phyloP scores from a whole-genome alignment of 1,140 invertebrate species.

The Alviniconcha marisindica region DNA sequence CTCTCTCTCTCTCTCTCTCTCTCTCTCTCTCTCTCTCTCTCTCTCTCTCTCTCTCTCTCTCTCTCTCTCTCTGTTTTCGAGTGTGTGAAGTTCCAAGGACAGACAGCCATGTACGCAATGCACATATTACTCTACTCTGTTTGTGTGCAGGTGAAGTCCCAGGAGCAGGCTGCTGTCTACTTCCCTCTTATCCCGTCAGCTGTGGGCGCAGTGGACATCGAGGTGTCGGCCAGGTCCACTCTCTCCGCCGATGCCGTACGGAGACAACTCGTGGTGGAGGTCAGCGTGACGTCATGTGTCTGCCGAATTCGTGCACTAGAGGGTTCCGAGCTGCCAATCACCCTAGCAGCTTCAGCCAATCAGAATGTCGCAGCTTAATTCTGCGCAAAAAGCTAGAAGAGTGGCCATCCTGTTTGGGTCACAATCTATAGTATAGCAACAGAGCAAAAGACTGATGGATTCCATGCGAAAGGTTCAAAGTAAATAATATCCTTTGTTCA shows the following conservation, averaged over 20 bases:
- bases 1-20: not conserved
- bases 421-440: too few species aligned
- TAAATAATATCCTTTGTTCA: too few species aligned
- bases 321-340: too few species aligned
- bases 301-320: not conserved
- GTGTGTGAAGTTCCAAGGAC: not conserved
- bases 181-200: constrained; percentile 67
- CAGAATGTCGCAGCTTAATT: not conserved
- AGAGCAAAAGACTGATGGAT: too few species aligned
- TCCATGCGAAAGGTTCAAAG: too few species aligned
- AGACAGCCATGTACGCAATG: too few species aligned
- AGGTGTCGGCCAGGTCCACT: constrained; percentile 61
- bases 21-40: not conserved
- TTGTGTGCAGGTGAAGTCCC: constrained; percentile 52
- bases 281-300: constrained; percentile 20
- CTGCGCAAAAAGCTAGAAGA: not conserved
- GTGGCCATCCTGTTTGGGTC: too few species aligned
- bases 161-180: constrained; percentile 61
- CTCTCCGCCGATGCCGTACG: constrained; percentile 67
- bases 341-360: too few species aligned
- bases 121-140: too few species aligned
- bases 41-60: not conserved
- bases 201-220: constrained; percentile 58
- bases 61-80: not conserved
- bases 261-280: constrained; percentile 63